Evolutionary conservation across 2,888 invertebrate species (phyloP), one percentile per base, ranked within the genome.

Genomic region (Poecilobothrus nobilitatus): DNA sequence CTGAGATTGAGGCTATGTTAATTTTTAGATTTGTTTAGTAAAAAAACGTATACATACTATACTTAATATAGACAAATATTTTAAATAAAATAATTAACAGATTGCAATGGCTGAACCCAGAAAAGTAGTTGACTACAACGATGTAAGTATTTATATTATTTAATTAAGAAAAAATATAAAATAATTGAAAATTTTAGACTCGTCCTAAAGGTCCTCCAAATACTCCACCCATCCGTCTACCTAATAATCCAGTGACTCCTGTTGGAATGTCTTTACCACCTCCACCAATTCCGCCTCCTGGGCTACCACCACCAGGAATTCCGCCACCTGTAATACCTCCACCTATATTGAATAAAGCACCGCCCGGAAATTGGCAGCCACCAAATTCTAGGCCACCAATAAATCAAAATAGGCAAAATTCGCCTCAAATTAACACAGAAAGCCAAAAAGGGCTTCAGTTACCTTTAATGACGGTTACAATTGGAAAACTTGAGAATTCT

Each of bases 401-500:
- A 33, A 79, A 37, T 33, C n/a, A 27, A 63, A 22, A n/a, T 81
- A 65, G 33, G 20, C 65, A 63, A 22, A 63, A 75, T 0, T 18
- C 53, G 81, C 82, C 1, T 79, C 83, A 2, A 80, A 81, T 53
- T 70, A 78, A 0, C 79, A 81, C 76, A 68, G 73, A 71, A 66
- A 67, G 74, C 73, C 75, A 77, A 15, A 74, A 74, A 76, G 73
- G 18, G 15, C 2, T 71, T 67, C 75, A 73, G 37, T 68, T 89
- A 3, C 88, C 90, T 64, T 78, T 90, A 66, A 78, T 90, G 73
- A 87, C 89, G 4, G 68, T 75, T 66, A 74, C 73, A 10, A 73
- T 75, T n/a, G 74, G 75, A 9, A 75, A 74, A 69, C 75, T 74
- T 65, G 65, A 68, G 37, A 44, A 63, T 10, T 37, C 65, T 6